phyloP scores from a whole-genome alignment of 2,113 vertebrate species.

The Perca flavescens region DNA sequence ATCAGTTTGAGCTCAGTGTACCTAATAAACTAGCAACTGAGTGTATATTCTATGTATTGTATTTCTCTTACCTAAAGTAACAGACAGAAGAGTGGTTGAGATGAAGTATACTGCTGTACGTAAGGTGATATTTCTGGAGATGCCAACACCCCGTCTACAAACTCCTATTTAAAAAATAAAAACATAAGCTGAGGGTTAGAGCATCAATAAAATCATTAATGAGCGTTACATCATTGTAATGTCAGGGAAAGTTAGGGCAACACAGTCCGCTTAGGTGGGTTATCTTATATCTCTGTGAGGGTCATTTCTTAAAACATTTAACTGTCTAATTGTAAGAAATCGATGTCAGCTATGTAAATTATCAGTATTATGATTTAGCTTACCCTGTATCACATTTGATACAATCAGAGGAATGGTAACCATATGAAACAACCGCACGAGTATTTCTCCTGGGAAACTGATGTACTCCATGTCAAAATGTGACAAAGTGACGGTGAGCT shows the following conservation, averaged over 20 bases:
- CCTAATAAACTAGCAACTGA: neutral
- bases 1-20: neutral
- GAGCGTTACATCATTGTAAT: neutral
- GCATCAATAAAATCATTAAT: neutral
- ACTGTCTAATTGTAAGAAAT: neutral
- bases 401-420: neutral
- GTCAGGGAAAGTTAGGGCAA: neutral
- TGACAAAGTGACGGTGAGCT: fast-evolving
- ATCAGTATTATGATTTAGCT: neutral
- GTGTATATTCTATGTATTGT: neutral
- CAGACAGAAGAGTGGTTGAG: neutral
- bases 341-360: neutral
- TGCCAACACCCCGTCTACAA: too few species aligned
- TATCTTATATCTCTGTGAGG: neutral
- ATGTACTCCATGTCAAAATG: fast-evolving
- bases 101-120: neutral
- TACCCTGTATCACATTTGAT: neutral
- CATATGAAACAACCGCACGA: neutral
- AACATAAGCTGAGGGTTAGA: neutral
- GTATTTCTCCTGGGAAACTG: neutral
- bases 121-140: neutral
- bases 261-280: neutral
- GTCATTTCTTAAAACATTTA: neutral
- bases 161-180: neutral
- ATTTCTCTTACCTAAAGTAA: neutral